Base-by-base conservation (phyloP, 2,797 vertebrate genomes). In the Chrosomus eos region DNA sequence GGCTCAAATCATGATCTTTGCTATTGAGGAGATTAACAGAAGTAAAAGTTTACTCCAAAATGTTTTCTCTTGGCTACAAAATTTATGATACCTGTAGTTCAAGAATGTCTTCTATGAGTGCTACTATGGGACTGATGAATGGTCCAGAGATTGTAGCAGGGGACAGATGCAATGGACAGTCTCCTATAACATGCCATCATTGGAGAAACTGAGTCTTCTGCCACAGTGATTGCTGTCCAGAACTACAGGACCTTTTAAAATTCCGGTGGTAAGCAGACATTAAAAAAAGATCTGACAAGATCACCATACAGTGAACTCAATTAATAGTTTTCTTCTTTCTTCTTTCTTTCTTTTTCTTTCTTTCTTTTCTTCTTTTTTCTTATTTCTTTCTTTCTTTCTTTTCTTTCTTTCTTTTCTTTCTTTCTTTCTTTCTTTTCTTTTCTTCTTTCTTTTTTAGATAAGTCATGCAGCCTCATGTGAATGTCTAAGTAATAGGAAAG, bases 401-500 rank as follows among this genome's bases (percentile, higher is more conserved):
- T 66, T 23, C 31, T 31, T 31, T 31, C 31, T 31, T 31, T 31
- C 31, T 31, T 62, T 26, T 66, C 7, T 67, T 36, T 21, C 31
- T 70, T 33, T 33, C 33, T 36, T 36, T 36, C 33, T 36, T 36
- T 36, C 33, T 36, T 36, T n/a, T 16, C n/a, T n/a, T 26, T 19
- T 23, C n/a, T 60, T 60, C 55, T 60, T 60, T 36, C 9, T 68
- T 21, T 38, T 16, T 19, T n/a, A 95, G 95, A 93, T 73, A 51
- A 71, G 68, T 71, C 68, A 94, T 67, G 91, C 93, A 58, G 91
- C 95, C 18, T 94, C 94, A 5, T 95, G 94, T 84, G 93, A 95
- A 87, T 95, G 95, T 86, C 87, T 95, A 53, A 94, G 93, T 81
- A 91, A 88, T 84, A 94, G 92, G 40, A 91, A 88, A 36, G 89